Evolutionary conservation across 2,797 vertebrate genomes (phyloP), one percentile per base, ranked within the genome.

Genomic region (Coregonus sp.): DNA sequence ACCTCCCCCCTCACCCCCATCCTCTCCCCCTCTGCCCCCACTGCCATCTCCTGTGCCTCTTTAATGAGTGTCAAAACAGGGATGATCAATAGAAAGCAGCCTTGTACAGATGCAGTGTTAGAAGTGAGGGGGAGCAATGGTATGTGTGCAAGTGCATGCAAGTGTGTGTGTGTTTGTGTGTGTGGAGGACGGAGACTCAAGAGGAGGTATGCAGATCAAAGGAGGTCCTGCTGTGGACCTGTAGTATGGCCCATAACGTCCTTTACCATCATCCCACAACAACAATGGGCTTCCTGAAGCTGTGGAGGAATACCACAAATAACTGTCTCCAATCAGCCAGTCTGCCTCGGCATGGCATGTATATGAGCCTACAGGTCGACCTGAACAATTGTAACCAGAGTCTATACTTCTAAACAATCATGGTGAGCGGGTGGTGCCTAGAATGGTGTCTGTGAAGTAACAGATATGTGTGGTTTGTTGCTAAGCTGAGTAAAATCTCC

Each of bases 21-120:
- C 56, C n/a, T 4, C 52, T 16, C 52, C 52, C 56, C n/a, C 56
- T 20, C 20, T 3, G n/a, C 59, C n/a, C 20, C 20, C 59, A 61
- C n/a, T 25, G 59, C 59, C 20, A 61, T 61, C 7, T 25, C 20
- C 59, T 61, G 73, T 65, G 75, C 50, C 74, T 65, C 59, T 61
- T 9, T 61, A 20, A 20, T 20, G 59, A 25, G 59, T 61, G 59
- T 61, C n/a, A 61, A 61, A 61, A 61, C 59, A 61, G 59, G n/a
- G 59, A 61, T 9, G 59, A 20, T 20, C 6, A 61, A 25, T 6
- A 61, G 20, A 20, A 61, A 61, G 59, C 9, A 11, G 20, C n/a
- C 59, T 61, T 59, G 54, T 59, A 59, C 6, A n/a, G 12, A 59
- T 59, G 7, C n/a, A 61, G 59, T 61, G 59, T 61, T 20, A 61